Percentiles rank a stretch among this genome's conserved stretches.
phyloP scores from a whole-genome alignment of 2,113 vertebrate genomes.

The Hoplias malabaricus region DNA sequence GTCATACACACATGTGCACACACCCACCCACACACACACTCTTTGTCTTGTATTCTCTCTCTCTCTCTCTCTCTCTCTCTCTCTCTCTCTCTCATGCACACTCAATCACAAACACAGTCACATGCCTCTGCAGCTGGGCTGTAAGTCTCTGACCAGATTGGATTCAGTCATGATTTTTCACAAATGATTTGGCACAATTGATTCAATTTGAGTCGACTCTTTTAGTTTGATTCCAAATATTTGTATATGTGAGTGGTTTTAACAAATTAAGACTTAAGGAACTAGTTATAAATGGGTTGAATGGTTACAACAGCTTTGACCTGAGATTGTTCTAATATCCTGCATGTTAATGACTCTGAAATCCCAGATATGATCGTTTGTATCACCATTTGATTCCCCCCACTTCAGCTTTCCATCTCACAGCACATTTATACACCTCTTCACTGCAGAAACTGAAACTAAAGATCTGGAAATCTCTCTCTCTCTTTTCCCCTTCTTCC shows the following conservation, averaged over 20 bases:
- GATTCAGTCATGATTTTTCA: not conserved
- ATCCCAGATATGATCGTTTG: too few species aligned
- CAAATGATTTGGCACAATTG: too few species aligned
- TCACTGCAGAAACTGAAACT: conserved; percentile 1
- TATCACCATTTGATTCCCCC: too few species aligned
- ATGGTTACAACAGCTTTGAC: too few species aligned
- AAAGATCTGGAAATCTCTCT: conserved; percentile 51
- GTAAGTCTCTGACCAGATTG: not conserved
- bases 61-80: not conserved
- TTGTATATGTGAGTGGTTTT: too few species aligned
- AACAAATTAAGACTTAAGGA: too few species aligned
- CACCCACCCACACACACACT: not conserved
- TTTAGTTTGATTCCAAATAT: too few species aligned
- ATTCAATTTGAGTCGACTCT: not conserved
- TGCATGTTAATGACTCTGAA: too few species aligned
- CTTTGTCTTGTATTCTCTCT: too few species aligned
- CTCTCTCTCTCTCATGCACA: not conserved
- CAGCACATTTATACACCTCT: not conserved
- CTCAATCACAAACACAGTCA: not conserved
- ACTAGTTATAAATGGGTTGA: too few species aligned
- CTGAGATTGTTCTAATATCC: too few species aligned
- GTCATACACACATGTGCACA: conserved; percentile 42
- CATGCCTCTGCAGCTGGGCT: not conserved
- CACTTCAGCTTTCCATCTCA: too few species aligned
- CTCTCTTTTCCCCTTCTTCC: not conserved